Conservation (phyloP, 64 coral and sea anemone genomes). For the Actinia tenebrosa region DNA sequence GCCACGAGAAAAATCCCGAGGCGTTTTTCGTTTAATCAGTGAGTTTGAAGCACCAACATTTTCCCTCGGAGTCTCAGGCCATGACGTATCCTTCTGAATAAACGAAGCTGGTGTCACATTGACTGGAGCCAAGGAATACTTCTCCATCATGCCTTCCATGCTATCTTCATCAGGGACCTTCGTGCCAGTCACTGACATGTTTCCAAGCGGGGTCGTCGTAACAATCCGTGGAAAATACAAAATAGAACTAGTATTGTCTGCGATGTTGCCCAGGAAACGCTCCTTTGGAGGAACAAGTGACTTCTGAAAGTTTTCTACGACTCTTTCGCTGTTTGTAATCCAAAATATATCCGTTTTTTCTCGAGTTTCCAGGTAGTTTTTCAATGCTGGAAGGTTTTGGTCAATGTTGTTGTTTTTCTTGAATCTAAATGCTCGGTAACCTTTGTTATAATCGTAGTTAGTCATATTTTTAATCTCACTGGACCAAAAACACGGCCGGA, state of each 20-base stretch:
- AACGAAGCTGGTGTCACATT: neutral
- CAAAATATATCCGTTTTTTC: constrained; percentile 40
- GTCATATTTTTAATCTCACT: constrained; percentile 30
- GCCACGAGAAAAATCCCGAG: neutral
- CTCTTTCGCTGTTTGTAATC: constrained; percentile 42
- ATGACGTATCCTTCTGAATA: constrained; percentile 2
- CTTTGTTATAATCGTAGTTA: constrained; percentile 77
- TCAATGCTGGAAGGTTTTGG: constrained; percentile 28
- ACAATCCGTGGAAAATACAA: constrained; percentile 1
- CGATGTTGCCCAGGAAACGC: neutral
- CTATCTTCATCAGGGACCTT: neutral
- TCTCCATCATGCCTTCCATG: neutral
- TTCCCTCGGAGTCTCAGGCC: neutral
- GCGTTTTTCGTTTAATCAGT: neutral
- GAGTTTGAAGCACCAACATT: neutral
- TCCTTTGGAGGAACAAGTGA: neutral
- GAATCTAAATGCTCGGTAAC: constrained; percentile 71
- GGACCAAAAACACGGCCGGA: neutral
- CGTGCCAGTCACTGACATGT: neutral
- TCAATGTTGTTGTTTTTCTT: constrained; percentile 64
- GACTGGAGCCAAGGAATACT: neutral
- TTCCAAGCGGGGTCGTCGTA: neutral
- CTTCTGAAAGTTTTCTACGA: neutral
- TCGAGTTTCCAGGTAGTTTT: constrained; percentile 44
- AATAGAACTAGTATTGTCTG: neutral